Conservation (phyloP, 2,797 vertebrate genomes). For the Percopsis omiscomaycus region DNA sequence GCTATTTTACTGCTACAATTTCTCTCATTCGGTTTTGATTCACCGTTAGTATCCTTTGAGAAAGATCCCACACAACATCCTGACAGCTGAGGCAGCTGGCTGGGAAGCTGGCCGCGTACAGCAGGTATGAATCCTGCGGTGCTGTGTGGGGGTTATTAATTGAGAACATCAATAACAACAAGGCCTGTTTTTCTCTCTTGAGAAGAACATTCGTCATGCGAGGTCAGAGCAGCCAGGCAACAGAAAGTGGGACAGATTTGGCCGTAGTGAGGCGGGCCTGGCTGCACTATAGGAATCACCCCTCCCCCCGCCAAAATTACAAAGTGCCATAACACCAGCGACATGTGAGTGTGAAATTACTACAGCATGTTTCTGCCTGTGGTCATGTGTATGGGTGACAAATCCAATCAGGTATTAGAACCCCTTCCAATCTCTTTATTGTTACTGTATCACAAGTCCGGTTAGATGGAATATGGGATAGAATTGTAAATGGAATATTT, state of each 20-base stretch:
- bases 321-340: slow-evolving; percentile 63
- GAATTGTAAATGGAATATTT: too few species aligned
- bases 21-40: not conserved
- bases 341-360: slow-evolving; percentile 65
- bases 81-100: slow-evolving; percentile 11
- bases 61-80: slow-evolving; percentile 10
- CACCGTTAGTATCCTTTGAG: slow-evolving; percentile 2
- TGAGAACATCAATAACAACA: slow-evolving; percentile 79
- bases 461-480: too few species aligned
- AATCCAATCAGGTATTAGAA: slow-evolving; percentile 62
- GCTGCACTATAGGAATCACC: slow-evolving; percentile 63
- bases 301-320: slow-evolving; percentile 51
- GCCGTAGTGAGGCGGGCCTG: slow-evolving; percentile 54
- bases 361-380: slow-evolving; percentile 63
- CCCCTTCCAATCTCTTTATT: not conserved
- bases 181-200: slow-evolving; percentile 61
- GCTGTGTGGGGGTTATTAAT: slow-evolving; percentile 71
- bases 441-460: not conserved
- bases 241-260: slow-evolving; percentile 74
- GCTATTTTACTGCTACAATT: not conserved
- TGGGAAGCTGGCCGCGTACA: slow-evolving; percentile 21
- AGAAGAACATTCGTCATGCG: slow-evolving; percentile 75
- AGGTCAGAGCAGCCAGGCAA: slow-evolving; percentile 66
- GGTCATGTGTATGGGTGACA: slow-evolving; percentile 62
- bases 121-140: slow-evolving; percentile 39